phyloP scores from a whole-genome alignment of 2,113 vertebrate genomes.

The Scomber colias region DNA sequence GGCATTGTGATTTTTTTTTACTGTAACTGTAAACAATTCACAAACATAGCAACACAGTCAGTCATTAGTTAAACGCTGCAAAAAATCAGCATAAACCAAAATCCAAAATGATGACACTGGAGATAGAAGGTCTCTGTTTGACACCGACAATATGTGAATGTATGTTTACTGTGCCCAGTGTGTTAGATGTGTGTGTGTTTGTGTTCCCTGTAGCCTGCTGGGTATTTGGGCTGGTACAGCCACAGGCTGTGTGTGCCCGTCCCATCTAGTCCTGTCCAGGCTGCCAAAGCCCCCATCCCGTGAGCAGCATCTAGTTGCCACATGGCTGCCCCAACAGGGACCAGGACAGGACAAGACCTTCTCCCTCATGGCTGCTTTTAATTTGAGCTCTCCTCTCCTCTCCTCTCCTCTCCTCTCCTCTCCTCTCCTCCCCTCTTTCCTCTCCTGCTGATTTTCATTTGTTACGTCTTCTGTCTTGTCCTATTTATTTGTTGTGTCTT shows the following conservation, averaged over 20 bases:
- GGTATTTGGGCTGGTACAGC: conserved; percentile 79
- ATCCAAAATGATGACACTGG: conserved; percentile 49
- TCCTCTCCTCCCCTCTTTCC: background rate
- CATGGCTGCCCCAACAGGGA: conserved; percentile 74
- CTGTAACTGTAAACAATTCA: conserved; percentile 35
- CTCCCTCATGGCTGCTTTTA: conserved; percentile 51
- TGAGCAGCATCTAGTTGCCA: conserved; percentile 72
- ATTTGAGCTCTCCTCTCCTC: conserved; percentile 1
- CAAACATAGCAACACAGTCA: conserved; percentile 41
- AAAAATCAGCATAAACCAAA: conserved; percentile 43
- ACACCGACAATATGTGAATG: conserved; percentile 64
- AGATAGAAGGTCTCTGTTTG: conserved; percentile 52
- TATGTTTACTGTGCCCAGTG: conserved; percentile 52
- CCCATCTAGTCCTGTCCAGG: conserved; percentile 67
- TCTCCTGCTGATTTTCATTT: conserved; percentile 25
- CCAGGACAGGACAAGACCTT: conserved; percentile 63
- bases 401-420: background rate
- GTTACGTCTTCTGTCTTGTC: conserved; percentile 28
- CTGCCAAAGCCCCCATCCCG: conserved; percentile 73
- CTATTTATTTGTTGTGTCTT: conserved; percentile 54
- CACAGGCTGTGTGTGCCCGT: conserved; percentile 78
- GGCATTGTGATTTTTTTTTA: conserved; percentile 28
- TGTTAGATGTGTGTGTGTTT: conserved; percentile 60
- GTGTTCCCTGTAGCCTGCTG: conserved; percentile 79
- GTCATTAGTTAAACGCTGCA: conserved; percentile 18